A percentile compares a stretch with the other conserved stretches of the same genome.
Evolutionary conservation across 2,797 vertebrate genomes (phyloP).

Genomic region (Xenopus petersii): DNA sequence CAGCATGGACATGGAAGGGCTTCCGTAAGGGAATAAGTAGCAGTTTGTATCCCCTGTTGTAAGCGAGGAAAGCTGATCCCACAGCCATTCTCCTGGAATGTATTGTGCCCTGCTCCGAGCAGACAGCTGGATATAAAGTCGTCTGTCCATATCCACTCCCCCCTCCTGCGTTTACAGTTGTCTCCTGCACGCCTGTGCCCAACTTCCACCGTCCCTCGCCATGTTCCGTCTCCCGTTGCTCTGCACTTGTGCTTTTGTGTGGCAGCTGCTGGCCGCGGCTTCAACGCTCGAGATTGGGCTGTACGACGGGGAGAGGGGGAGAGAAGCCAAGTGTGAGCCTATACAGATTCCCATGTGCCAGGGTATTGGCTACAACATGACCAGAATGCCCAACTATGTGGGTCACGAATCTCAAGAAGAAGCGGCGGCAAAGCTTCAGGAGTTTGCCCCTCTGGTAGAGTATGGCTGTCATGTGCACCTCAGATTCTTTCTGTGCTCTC

Average conservation of each 20-base stretch:
- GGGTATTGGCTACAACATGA: conserved; percentile 97
- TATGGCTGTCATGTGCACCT: conserved; percentile 95
- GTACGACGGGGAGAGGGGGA: conserved; percentile 81
- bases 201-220: conserved; percentile 53
- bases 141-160: conserved; percentile 45
- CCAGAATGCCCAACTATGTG: conserved; percentile 96
- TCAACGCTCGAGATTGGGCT: conserved; percentile 80
- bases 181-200: conserved; percentile 15
- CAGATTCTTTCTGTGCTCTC: conserved; percentile 97
- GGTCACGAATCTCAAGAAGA: conserved; percentile 90
- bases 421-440: conserved; percentile 89
- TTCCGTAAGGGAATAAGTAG: not conserved
- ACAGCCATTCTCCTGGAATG: conserved; percentile 32
- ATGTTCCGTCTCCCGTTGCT: conserved; percentile 30
- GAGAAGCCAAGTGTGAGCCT: conserved; percentile 87
- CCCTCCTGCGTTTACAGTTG: conserved; percentile 28
- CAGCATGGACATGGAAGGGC: conserved; percentile 7
- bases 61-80: conserved; percentile 35
- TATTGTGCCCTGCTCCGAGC: conserved; percentile 43
- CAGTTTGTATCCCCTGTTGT: conserved; percentile 33
- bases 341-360: conserved; percentile 94
- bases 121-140: conserved; percentile 49
- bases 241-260: conserved; percentile 67
- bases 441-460: conserved; percentile 91
- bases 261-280: conserved; percentile 72